Evolutionary conservation across 2,888 invertebrate genomes (phyloP).

Genomic region (Lottia scabra): DNA sequence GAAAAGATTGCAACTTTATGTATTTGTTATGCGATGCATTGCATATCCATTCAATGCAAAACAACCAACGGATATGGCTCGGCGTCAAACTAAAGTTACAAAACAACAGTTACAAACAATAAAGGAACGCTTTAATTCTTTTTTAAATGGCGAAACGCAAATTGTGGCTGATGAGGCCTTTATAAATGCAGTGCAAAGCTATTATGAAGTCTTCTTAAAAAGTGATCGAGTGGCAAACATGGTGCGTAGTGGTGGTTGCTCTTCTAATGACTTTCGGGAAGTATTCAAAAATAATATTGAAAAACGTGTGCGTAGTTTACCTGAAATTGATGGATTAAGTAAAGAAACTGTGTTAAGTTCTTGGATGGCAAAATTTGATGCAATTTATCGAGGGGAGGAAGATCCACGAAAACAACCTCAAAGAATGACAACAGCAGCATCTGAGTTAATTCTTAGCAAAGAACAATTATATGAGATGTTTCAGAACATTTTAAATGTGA

Average conservation of each 20-base stretch:
- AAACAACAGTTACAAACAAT: conserved; percentile 95
- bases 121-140: conserved; percentile 90
- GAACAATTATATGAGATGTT: conserved; percentile 99
- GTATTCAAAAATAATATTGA: conserved; percentile 98
- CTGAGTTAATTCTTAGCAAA: conserved; percentile 93
- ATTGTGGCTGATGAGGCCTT: conserved; percentile 79
- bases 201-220: conserved; percentile 86
- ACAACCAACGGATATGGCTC: conserved; percentile 98
- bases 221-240: conserved; percentile 96
- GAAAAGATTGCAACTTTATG: conserved; percentile 93
- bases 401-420: conserved; percentile 73
- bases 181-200: conserved; percentile 96
- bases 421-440: conserved; percentile 72
- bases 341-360: conserved; percentile 99
- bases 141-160: conserved; percentile 96
- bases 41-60: conserved; percentile 99
- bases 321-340: conserved; percentile 98
- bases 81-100: conserved; percentile 93
- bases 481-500: conserved; percentile 97
- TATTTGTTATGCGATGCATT: conserved; percentile 96
- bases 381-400: conserved; percentile 82
- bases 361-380: conserved; percentile 99
- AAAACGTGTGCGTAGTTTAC: conserved; percentile 94
- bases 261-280: conserved; percentile 98
- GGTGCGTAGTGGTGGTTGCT: conserved; percentile 98